These are phyloP conservation scores for Oreotragus oreotragus DNA, from an alignment of 2,113 vertebrate genomes.

Conservation along the genomic window DNA sequence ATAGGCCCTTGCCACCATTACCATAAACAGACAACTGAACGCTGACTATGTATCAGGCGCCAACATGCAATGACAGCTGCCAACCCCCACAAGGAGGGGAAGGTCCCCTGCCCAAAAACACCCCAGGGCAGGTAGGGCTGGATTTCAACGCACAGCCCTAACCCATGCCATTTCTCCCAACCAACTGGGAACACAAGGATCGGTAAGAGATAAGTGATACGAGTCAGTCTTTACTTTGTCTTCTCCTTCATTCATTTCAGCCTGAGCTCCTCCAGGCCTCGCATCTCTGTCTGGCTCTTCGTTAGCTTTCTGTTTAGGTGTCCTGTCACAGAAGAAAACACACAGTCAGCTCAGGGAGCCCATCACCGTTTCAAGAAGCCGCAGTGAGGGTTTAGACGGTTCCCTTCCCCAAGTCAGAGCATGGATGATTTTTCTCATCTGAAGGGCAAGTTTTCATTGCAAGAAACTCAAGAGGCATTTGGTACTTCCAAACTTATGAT, in stretches of 20 bases:
- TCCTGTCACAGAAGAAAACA: slow-evolving; percentile 19
- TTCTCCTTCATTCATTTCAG: not conserved
- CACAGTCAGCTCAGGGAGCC: not conserved
- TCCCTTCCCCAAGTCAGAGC: not conserved
- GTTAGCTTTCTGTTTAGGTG: not conserved
- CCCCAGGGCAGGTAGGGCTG: not conserved
- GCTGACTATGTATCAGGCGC: accelerated
- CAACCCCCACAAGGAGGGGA: accelerated
- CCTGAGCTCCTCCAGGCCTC: not conserved
- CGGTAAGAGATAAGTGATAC: not conserved
- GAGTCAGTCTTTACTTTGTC: slow-evolving; percentile 20
- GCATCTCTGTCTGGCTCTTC: not conserved
- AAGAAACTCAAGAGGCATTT: not conserved
- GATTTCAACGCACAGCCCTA: not conserved
- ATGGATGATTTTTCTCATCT: not conserved
- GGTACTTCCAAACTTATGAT: not conserved
- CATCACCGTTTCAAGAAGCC: too few relatives aligned
- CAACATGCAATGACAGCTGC: not conserved
- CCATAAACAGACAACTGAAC: not conserved
- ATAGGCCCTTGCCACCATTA: not conserved
- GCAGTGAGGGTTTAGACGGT: not conserved
- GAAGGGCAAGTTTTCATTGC: not conserved
- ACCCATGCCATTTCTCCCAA: not conserved
- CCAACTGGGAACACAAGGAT: accelerated
- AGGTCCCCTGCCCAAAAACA: not conserved